Evolutionary conservation across 2,888 invertebrate genomes (phyloP).

Genomic region (Pterostichus madidus): DNA sequence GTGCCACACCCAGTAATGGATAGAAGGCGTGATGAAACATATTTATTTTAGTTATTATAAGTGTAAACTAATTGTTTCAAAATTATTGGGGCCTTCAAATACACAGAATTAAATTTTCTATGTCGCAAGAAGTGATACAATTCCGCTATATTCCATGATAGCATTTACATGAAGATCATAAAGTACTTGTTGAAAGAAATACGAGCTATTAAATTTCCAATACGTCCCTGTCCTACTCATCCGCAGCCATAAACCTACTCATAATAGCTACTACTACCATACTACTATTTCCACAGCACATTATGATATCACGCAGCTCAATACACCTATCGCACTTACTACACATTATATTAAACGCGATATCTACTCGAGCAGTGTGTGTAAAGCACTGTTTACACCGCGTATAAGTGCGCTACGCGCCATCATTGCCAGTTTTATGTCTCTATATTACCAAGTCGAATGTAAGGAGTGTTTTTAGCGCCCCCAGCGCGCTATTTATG

Average conservation of each 20-base stretch:
- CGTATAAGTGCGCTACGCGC: slow-evolving; percentile 1
- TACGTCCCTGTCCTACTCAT: slow-evolving; percentile 3
- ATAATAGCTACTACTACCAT: slow-evolving; percentile 4
- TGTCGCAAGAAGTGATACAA: too few species aligned
- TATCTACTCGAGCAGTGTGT: background rate
- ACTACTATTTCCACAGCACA: background rate
- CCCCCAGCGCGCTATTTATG: background rate
- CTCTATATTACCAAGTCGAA: slow-evolving; percentile 14
- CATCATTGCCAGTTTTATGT: slow-evolving; percentile 27
- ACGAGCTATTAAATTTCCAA: background rate
- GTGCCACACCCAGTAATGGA: too few species aligned
- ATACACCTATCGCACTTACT: background rate
- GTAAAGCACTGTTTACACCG: slow-evolving; percentile 3
- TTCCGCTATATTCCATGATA: background rate
- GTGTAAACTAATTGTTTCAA: too few species aligned
- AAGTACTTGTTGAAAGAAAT: background rate
- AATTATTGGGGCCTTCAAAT: too few species aligned
- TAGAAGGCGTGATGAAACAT: too few species aligned
- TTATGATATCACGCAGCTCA: background rate
- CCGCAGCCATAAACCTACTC: background rate
- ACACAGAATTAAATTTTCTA: too few species aligned
- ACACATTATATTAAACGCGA: background rate
- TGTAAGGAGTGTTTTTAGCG: slow-evolving; percentile 8
- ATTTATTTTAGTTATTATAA: too few species aligned
- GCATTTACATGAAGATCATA: background rate